Evolutionary conservation across 1,140 invertebrate species (phyloP).

Genomic region (Eriocheir sinensis): DNA sequence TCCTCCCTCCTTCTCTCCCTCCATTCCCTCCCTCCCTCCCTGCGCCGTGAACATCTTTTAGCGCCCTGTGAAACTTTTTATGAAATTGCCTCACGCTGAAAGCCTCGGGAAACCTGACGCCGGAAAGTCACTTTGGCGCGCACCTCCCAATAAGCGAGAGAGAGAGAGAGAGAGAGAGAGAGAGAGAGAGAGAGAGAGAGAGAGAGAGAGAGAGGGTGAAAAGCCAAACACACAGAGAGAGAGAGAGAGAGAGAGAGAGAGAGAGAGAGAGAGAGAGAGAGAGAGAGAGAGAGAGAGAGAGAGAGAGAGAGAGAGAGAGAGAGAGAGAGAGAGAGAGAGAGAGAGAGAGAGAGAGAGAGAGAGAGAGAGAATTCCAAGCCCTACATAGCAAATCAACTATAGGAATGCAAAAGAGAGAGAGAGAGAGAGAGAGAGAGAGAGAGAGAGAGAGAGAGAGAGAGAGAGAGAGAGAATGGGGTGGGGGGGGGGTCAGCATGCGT

Average conservation of each 20-base stretch:
- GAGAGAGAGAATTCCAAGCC: not conserved
- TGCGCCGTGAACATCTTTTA: not conserved
- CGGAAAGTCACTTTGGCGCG: constrained; percentile 20
- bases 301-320: not conserved
- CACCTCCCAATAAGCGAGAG: constrained; percentile 29
- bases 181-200: constrained; percentile 48
- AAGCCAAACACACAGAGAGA: not conserved
- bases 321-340: not conserved
- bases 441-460: not conserved
- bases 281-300: not conserved
- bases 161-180: constrained; percentile 50
- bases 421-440: constrained; percentile 39
- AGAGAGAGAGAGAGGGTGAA: constrained; percentile 8
- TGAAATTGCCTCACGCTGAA: not conserved
- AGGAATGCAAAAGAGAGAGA: not conserved
- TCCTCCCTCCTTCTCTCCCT: not conserved
- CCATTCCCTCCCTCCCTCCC: not conserved
- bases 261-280: not conserved
- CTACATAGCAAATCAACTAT: too few relatives aligned
- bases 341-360: constrained; percentile 5
- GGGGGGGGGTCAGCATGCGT: not conserved
- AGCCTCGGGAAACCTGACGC: not conserved
- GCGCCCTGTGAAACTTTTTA: not conserved
- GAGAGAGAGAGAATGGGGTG: not conserved
- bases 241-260: not conserved